phyloP scores from a whole-genome alignment of 2,888 invertebrate species.

The Polyploca ridens region DNA sequence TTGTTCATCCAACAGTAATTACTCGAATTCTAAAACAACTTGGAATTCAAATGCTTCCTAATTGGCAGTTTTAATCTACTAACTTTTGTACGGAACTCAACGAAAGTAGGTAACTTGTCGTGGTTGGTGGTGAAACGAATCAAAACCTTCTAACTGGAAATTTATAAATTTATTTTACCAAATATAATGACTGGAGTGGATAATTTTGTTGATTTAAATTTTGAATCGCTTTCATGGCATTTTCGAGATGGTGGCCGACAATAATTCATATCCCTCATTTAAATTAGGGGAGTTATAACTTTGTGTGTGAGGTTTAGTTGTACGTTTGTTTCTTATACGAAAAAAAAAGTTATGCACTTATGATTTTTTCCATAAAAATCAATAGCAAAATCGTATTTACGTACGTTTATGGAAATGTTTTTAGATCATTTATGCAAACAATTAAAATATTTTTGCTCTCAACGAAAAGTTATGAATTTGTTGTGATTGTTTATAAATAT shows the following conservation, averaged over 20 bases:
- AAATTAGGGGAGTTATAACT: neutral
- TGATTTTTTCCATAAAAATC: too few relatives aligned
- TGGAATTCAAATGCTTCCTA: slow-evolving; percentile 81
- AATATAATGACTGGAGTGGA: slow-evolving; percentile 65
- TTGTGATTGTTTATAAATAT: too few relatives aligned
- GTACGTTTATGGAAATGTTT: too few relatives aligned
- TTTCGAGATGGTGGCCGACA: slow-evolving; percentile 32
- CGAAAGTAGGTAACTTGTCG: slow-evolving; percentile 79
- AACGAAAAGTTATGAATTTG: too few relatives aligned
- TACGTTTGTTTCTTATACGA: neutral
- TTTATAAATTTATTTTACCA: slow-evolving; percentile 73
- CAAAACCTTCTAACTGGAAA: slow-evolving; percentile 74
- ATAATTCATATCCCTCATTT: slow-evolving; percentile 8
- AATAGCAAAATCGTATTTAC: too few relatives aligned
- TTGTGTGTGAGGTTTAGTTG: neutral
- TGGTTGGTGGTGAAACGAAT: slow-evolving; percentile 76
- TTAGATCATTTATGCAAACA: too few relatives aligned
- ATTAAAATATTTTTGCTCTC: too few relatives aligned
- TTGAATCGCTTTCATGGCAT: slow-evolving; percentile 52
- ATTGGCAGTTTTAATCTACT: slow-evolving; percentile 84
- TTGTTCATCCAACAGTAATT: slow-evolving; percentile 80
- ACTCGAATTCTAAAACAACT: slow-evolving; percentile 81
- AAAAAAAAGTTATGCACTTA: too few relatives aligned
- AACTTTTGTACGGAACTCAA: slow-evolving; percentile 80
- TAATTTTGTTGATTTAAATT: slow-evolving; percentile 67